phyloP scores from a whole-genome alignment of 2,113 vertebrate genomes.

The Holacanthus passer region DNA sequence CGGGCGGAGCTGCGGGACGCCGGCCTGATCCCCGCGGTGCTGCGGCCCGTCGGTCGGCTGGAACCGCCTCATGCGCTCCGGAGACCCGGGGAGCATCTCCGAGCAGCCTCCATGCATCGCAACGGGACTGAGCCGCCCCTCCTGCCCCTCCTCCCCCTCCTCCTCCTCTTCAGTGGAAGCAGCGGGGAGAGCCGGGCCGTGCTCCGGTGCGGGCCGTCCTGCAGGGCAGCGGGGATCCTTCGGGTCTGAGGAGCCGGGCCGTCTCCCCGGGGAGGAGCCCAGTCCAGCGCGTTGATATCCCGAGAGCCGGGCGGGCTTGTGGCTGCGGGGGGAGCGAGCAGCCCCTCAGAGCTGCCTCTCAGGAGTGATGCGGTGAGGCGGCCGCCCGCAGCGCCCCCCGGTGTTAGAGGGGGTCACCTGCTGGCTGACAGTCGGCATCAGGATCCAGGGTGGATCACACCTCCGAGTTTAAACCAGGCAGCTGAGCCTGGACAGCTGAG shows the following conservation, averaged over 20 bases:
- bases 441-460: background rate
- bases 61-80: constrained; percentile 59
- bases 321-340: too few relatives aligned
- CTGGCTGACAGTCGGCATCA: constrained; percentile 1
- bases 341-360: background rate
- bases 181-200: too few relatives aligned
- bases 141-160: constrained; percentile 27
- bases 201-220: too few relatives aligned
- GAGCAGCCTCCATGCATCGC: constrained; percentile 62
- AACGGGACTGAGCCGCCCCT: constrained; percentile 30
- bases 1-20: constrained; percentile 44
- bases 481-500: too few relatives aligned
- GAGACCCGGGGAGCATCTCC: constrained; percentile 64
- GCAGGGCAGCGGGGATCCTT: too few relatives aligned
- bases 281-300: constrained; percentile 59
- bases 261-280: constrained; percentile 27
- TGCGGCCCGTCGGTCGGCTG: constrained; percentile 37
- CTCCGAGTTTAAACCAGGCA: too few relatives aligned
- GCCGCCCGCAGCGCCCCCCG: constrained; percentile 12
- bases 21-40: constrained; percentile 46
- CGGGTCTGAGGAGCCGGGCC: too few relatives aligned
- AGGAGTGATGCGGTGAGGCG: constrained; percentile 13
- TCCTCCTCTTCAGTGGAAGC: constrained; percentile 20
- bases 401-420: constrained; percentile 38
- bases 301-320: too few relatives aligned